Evolutionary conservation across 2,888 invertebrate species (phyloP), one percentile per base, ranked within the genome.

Genomic region (Agriopis marginaria): DNA sequence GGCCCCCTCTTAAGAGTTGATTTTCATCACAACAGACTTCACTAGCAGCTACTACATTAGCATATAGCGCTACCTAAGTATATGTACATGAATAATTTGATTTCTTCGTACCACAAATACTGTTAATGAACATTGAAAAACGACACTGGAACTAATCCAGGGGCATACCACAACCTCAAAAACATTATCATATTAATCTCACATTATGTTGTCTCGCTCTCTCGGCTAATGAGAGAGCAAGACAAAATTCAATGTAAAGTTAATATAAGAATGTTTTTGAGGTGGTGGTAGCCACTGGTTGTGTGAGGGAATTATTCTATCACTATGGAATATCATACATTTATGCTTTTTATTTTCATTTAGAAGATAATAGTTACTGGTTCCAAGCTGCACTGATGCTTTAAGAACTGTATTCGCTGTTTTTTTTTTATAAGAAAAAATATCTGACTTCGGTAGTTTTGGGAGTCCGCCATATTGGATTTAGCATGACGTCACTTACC

Each of bases 141-240:
- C 12, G 53, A 39, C 12, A 64, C 42, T 50, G 51, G 10, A 45
- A 54, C 63, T 47, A 54, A 54, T 54, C 54, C 12, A 61, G 32
- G 32, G 32, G 32, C 32, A 4, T 32, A 32, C 17, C 17, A 23
- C 32, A 32, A 32, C 32, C 32, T 32, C 3, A 32, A 32, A 32
- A 32, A 32, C 32, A 32, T 32, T 32, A 5, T 32, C 5, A 32
- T 3, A 32, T 32, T 32, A 32, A 32, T 32, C 0, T 32, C 17
- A 23, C 17, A 23, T 23, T 23, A 1, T 23, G 17, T 1, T 32
- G 32, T 32, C 32, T 32, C 3, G 32, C 5, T 32, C 32, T 32
- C 3, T 32, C 32, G 17, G 17, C 17, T 23, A 23, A 32, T 32
- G 0, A 32, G 32, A 32, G 32, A 32, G 32, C 32, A 5, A 32